Evolutionary conservation across 2,797 vertebrate species (phyloP).

Genomic region (Pyrrhura leucotis): DNA sequence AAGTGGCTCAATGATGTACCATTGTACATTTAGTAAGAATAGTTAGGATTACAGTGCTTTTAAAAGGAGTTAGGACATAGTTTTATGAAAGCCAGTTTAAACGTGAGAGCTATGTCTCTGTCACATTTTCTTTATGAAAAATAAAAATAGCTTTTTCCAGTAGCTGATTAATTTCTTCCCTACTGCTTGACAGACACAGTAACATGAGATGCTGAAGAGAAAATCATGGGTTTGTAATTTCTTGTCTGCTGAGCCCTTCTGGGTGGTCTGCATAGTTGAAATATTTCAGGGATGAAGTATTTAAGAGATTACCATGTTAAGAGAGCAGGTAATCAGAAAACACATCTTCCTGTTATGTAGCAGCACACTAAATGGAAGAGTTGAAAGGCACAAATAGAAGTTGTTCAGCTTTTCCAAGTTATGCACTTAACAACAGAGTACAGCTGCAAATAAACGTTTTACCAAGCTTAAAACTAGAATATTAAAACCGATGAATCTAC

Average conservation of each 20-base stretch:
- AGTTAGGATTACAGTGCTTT: neutral
- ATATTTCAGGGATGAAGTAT: slow-evolving; percentile 9
- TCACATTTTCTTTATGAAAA: neutral
- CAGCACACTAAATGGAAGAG: neutral
- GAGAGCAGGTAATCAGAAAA: slow-evolving; percentile 32
- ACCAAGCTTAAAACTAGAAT: neutral
- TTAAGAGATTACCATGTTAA: neutral
- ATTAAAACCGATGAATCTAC: neutral
- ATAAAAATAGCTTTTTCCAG: neutral
- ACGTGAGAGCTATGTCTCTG: neutral
- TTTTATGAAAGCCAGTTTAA: neutral
- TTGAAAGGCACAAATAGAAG: neutral
- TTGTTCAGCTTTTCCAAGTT: neutral
- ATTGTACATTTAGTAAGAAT: neutral
- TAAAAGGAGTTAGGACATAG: neutral
- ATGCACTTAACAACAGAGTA: neutral
- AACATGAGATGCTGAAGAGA: neutral
- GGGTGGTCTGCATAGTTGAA: slow-evolving; percentile 53
- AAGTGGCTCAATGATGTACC: neutral
- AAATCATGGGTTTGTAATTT: neutral
- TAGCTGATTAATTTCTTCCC: neutral
- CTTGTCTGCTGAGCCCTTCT: neutral
- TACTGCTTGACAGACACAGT: neutral
- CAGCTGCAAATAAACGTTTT: neutral
- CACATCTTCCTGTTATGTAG: neutral